Percentiles rank a stretch among this genome's conserved stretches.
phyloP scores from a whole-genome alignment of 92 coral and sea anemone genomes.

The Palythoa heliodiscus region DNA sequence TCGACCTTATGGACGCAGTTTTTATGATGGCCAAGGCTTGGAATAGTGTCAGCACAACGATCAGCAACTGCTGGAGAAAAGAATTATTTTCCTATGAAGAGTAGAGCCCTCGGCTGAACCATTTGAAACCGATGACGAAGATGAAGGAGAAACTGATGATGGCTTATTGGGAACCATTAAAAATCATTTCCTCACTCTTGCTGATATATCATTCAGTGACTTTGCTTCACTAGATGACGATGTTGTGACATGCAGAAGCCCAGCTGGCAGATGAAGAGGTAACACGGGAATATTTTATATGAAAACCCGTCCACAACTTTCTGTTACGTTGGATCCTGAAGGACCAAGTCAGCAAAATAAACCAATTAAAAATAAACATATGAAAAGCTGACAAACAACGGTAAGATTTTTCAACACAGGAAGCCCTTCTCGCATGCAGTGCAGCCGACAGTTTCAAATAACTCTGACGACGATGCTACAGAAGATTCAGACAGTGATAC shows the following conservation, averaged over 20 bases:
- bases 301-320: too few relatives aligned
- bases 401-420: too few relatives aligned
- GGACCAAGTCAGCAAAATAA: too few relatives aligned
- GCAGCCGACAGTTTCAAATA: background rate
- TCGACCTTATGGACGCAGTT: background rate
- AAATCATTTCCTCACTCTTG: conserved; percentile 2
- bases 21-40: background rate
- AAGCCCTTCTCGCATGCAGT: background rate
- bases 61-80: conserved; percentile 13
- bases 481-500: conserved; percentile 6
- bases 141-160: background rate
- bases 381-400: too few relatives aligned
- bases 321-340: too few relatives aligned
- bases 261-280: background rate
- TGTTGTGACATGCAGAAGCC: background rate
- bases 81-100: background rate
- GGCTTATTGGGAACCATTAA: conserved; percentile 11
- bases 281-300: background rate
- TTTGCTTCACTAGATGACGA: conserved; percentile 9
- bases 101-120: conserved; percentile 3
- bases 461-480: background rate
- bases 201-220: conserved; percentile 16
- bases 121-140: background rate
- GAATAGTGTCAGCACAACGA: conserved; percentile 16
- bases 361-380: too few relatives aligned